Evolutionary conservation across 2,888 invertebrate genomes (phyloP).

Genomic region (Caenorhabditis japonica): DNA sequence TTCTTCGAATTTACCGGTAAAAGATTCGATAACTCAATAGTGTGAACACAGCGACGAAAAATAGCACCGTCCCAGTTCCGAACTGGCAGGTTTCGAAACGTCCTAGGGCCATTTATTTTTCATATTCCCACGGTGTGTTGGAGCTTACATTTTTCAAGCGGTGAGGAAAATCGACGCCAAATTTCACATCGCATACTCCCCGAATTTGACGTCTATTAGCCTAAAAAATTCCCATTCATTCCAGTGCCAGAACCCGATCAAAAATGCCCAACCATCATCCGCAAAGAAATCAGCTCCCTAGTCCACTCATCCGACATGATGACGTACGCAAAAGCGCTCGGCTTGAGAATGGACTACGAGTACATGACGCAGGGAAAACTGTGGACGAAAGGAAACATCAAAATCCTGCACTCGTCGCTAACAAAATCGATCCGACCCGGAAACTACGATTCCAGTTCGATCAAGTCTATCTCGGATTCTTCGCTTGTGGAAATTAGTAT

Average conservation of each 20-base stretch:
- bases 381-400: slow-evolving; percentile 62
- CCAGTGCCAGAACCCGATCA: slow-evolving; percentile 64
- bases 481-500: slow-evolving; percentile 59
- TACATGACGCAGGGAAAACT: slow-evolving; percentile 62
- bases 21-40: no score
- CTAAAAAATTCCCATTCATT: no score
- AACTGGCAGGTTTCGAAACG: no score
- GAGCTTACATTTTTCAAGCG: no score
- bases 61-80: no score
- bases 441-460: slow-evolving; percentile 44
- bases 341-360: slow-evolving; percentile 68
- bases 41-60: no score
- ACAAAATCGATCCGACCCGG: slow-evolving; percentile 52
- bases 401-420: slow-evolving; percentile 47
- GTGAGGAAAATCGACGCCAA: no score
- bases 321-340: slow-evolving; percentile 65
- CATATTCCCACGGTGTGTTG: no score
- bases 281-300: slow-evolving; percentile 64
- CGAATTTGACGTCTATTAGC: no score
- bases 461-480: slow-evolving; percentile 57
- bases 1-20: no score
- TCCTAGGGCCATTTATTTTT: no score
- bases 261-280: slow-evolving; percentile 63
- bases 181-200: no score
- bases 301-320: slow-evolving; percentile 63